Conservation (phyloP, 2,888 invertebrate species). For the Escarpia spicata region DNA sequence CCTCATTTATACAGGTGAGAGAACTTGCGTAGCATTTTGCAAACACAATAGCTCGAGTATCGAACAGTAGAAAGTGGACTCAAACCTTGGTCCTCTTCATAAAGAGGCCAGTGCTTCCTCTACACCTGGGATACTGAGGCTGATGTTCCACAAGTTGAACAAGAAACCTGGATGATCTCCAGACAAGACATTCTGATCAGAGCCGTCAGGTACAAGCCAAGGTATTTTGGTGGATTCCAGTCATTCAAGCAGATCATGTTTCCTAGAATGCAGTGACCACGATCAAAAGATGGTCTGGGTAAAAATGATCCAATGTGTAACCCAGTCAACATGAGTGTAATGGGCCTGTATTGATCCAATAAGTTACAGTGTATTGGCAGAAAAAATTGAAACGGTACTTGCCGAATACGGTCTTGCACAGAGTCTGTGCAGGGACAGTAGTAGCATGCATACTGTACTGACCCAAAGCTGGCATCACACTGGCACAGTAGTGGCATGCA, state of each 20-base stretch:
- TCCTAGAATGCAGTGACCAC: not conserved
- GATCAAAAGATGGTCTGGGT: no score
- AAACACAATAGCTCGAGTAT: not conserved
- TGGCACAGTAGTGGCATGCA: no score
- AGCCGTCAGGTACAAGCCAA: not conserved
- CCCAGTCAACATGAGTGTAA: no score
- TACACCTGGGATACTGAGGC: not conserved
- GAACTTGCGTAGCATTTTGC: not conserved
- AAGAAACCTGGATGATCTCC: not conserved
- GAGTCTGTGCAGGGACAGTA: no score
- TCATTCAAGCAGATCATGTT: not conserved
- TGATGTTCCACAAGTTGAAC: not conserved
- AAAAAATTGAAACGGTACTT: no score
- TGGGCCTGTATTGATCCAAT: no score
- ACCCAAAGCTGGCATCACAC: no score
- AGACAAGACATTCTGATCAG: constrained; percentile 9
- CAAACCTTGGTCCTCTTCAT: not conserved
- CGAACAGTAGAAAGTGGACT: not conserved
- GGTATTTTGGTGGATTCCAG: not conserved
- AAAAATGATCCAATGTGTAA: no score
- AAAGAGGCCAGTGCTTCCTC: not conserved
- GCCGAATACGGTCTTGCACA: no score
- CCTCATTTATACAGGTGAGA: not conserved
- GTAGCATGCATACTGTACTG: no score
- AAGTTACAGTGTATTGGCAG: no score